phyloP scores from a whole-genome alignment of 2,113 vertebrate species.

The Girardinichthys multiradiatus region DNA sequence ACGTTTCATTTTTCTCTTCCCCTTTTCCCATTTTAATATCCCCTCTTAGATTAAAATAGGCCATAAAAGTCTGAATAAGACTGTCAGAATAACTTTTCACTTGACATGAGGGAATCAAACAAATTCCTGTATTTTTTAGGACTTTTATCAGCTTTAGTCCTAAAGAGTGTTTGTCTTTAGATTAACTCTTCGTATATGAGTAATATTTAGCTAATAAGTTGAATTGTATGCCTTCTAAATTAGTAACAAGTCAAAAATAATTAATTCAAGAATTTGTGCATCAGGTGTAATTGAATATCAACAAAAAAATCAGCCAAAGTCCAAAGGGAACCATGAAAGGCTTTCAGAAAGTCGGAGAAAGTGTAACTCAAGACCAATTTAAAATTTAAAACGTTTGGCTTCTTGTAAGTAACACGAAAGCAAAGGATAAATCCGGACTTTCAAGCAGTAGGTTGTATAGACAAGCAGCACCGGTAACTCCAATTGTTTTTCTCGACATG shows the following conservation, averaged over 20 bases:
- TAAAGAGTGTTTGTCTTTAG: neutral
- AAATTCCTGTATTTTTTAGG: neutral
- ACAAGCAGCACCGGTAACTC: too few relatives aligned
- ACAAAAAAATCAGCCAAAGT: neutral
- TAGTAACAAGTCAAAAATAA: neutral
- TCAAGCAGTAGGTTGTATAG: neutral
- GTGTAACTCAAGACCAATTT: neutral
- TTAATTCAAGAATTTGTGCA: neutral
- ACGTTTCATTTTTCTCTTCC: slow-evolving; percentile 39
- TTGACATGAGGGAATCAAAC: neutral
- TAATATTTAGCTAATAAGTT: too few relatives aligned
- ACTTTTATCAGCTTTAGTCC: neutral
- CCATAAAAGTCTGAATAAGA: neutral
- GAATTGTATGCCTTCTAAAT: too few relatives aligned
- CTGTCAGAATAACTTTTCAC: neutral
- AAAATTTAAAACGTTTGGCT: neutral
- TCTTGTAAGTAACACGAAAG: neutral
- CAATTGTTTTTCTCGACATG: slow-evolving; percentile 28
- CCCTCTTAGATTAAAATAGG: neutral
- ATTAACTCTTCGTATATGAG: neutral
- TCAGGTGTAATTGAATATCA: neutral
- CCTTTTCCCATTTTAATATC: slow-evolving; percentile 16
- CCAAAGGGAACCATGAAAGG: neutral
- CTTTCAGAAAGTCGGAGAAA: neutral
- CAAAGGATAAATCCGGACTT: too few relatives aligned